These are phyloP conservation scores for Naja naja DNA, from an alignment of 2,113 vertebrate species.

Conservation along the genomic window DNA sequence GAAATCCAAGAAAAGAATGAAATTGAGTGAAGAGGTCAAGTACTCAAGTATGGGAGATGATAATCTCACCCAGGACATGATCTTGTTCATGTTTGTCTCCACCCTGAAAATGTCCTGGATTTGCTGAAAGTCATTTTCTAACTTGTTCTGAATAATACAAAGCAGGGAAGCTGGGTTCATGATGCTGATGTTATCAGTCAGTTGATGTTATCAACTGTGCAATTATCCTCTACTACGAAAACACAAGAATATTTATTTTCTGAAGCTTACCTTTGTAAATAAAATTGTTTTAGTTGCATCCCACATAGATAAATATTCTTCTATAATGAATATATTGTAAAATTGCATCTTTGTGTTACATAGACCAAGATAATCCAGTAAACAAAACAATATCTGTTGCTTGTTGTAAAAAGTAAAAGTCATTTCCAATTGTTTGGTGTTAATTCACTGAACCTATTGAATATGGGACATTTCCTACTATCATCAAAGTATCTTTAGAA, in stretches of 20 bases:
- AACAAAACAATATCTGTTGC: background rate
- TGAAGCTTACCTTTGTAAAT: too few relatives aligned
- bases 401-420: background rate
- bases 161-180: background rate
- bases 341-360: background rate
- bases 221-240: background rate
- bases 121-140: background rate
- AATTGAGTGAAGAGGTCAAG: background rate
- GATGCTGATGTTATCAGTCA: background rate
- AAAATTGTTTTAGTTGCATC: background rate
- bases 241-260: background rate
- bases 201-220: background rate
- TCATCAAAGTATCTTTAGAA: background rate
- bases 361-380: too few relatives aligned
- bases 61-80: background rate
- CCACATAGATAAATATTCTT: background rate
- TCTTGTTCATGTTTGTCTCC: background rate
- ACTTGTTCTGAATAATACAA: background rate
- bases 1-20: background rate
- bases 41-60: background rate
- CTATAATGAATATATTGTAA: background rate
- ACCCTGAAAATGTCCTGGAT: background rate
- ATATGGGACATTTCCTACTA: background rate
- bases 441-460: background rate
- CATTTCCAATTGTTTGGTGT: background rate